Evolutionary conservation across 2,797 vertebrate species (phyloP), one percentile per base, ranked within the genome.

Genomic region (Numenius phaeopus): DNA sequence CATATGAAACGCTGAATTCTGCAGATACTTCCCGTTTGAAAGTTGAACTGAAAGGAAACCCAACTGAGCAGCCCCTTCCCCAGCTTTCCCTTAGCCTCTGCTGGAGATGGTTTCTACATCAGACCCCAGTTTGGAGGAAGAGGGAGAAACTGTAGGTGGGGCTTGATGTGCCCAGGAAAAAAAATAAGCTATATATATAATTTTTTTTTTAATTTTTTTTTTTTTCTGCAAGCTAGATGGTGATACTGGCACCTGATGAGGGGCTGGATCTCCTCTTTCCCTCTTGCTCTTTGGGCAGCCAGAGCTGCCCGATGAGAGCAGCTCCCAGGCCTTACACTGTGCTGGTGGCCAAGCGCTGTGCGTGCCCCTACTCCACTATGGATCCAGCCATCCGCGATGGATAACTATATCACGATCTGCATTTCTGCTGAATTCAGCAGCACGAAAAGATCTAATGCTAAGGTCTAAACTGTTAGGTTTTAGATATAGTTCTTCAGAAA

Each of bases 401-500:
- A 15, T 29, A 75, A 76, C 47, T 61, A 7, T 29, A 72, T 32
- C 29, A 73, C 2, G 0, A 87, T 39, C 71, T 67, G 76, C 82
- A 80, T 46, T 87, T 87, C 71, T 97, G 84, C 82, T 94, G 79
- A 85, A 66, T 77, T 80, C 87, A 93, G 61, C 91, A 91, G 39
- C 50, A 44, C 3, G 27, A 17, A 71, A 67, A 88, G 32, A 87
- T 55, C n/a, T 59, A 77, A 55, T 14, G 75, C n/a, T 21, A 59
- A 85, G 27, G 46, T 46, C 37, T 67, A 52, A 90, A 90, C 16
- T 32, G 19, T 18, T 55, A 59, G 2, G 5, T 64, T 89, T 93
- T 34, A 89, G 29, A 70, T 30, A 23, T 4, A 42, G 30, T 37
- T 83, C 37, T 49, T 77, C 27, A 81, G 57, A 90, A 78, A 77